phyloP scores from a whole-genome alignment of 2,888 invertebrate species.

The Tromatobia lineatoria region DNA sequence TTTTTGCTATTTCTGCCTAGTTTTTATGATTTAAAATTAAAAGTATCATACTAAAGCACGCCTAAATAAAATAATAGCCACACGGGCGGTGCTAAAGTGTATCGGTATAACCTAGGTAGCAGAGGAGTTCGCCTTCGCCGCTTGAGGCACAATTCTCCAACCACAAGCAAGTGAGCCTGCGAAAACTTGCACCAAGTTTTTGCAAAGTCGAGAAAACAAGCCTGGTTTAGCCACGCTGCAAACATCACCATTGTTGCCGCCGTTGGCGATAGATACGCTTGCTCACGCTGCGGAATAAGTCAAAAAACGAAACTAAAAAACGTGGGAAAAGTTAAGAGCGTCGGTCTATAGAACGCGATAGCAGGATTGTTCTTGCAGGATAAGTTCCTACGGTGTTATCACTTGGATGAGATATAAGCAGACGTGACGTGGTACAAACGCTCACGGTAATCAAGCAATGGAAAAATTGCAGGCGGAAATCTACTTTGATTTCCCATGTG shows the following conservation, averaged over 20 bases:
- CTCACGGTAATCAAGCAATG: background rate
- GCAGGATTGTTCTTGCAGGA: slow-evolving; percentile 26
- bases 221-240: slow-evolving; percentile 23
- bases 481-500: background rate
- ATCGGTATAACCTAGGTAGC: slow-evolving; percentile 24
- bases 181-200: slow-evolving; percentile 54
- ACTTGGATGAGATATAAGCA: background rate
- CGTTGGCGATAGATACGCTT: background rate
- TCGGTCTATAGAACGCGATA: slow-evolving; percentile 28
- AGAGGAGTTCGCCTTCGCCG: slow-evolving; percentile 32
- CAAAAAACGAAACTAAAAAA: slow-evolving; percentile 13
- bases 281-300: slow-evolving; percentile 8
- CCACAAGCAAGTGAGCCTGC: background rate
- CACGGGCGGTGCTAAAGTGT: slow-evolving; percentile 10
- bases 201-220: slow-evolving; percentile 50
- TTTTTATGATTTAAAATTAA: too few species aligned
- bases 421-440: background rate
- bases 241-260: slow-evolving; percentile 26
- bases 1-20: slow-evolving; percentile 40
- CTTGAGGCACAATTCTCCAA: slow-evolving; percentile 35
- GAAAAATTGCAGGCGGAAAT: background rate
- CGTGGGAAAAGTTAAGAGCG: slow-evolving; percentile 39
- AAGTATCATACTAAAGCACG: slow-evolving; percentile 33
- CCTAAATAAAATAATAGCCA: background rate
- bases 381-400: background rate